phyloP scores from a whole-genome alignment of 1,140 invertebrate species.

The Cataglyphis hispanica region DNA sequence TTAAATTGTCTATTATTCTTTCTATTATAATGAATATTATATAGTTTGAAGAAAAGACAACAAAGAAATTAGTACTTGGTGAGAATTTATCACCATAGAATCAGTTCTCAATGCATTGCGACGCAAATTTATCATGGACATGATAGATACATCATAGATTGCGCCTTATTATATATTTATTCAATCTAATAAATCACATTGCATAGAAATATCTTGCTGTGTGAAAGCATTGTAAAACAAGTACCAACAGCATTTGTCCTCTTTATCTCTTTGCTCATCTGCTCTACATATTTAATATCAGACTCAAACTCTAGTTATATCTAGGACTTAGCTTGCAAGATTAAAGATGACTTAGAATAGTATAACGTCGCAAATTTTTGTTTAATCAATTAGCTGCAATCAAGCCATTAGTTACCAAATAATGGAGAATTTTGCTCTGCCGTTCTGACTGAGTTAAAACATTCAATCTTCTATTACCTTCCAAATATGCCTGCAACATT shows the following conservation, averaged over 20 bases:
- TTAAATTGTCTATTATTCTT: background rate
- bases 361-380: conserved; percentile 71
- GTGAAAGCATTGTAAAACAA: background rate
- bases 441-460: conserved; percentile 85
- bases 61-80: background rate
- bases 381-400: conserved; percentile 84
- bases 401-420: conserved; percentile 85
- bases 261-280: conserved; percentile 23
- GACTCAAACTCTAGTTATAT: conserved; percentile 68
- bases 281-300: conserved; percentile 66
- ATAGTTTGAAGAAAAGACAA: background rate
- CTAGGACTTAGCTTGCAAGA: conserved; percentile 77
- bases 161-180: background rate
- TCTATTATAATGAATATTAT: background rate
- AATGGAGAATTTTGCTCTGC: conserved; percentile 86
- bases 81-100: background rate
- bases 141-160: background rate
- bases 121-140: conserved; percentile 9
- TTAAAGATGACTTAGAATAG: conserved; percentile 81
- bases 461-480: conserved; percentile 83
- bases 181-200: background rate
- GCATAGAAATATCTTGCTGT: background rate
- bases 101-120: background rate
- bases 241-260: conserved; percentile 20
- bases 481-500: conserved; percentile 84